Conservation (phyloP, 1,140 invertebrate genomes). For the Ceratitis capitata region DNA sequence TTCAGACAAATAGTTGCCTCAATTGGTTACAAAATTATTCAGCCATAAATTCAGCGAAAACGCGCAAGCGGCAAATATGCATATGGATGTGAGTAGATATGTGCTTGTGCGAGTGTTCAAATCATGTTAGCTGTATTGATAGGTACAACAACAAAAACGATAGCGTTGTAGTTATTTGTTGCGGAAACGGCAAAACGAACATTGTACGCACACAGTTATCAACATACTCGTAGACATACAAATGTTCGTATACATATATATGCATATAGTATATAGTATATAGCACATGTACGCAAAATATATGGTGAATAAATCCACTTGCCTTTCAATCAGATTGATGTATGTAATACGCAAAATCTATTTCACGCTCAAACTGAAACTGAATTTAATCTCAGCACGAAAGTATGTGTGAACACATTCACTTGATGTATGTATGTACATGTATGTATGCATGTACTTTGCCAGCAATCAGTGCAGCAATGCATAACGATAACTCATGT, state of each 20-base stretch:
- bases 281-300: too few species aligned
- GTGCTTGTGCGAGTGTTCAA: too few species aligned
- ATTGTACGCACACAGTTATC: too few species aligned
- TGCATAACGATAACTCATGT: neutral
- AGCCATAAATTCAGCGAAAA: conserved; percentile 12
- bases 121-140: neutral
- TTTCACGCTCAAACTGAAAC: conserved; percentile 34
- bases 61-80: conserved; percentile 29
- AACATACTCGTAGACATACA: too few species aligned
- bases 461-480: neutral
- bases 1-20: neutral
- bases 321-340: conserved; percentile 29
- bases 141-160: neutral
- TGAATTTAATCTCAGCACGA: neutral
- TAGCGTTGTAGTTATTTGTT: neutral
- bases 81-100: neutral
- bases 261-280: too few species aligned
- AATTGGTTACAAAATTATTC: neutral
- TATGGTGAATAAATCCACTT: conserved; percentile 7
- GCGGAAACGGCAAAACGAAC: conserved; percentile 10
- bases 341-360: conserved; percentile 31
- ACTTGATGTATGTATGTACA: neutral
- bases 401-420: neutral
- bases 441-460: neutral
- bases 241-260: too few species aligned